phyloP scores from a whole-genome alignment of 2,797 vertebrate genomes.

The Typhlichthys subterraneus region DNA sequence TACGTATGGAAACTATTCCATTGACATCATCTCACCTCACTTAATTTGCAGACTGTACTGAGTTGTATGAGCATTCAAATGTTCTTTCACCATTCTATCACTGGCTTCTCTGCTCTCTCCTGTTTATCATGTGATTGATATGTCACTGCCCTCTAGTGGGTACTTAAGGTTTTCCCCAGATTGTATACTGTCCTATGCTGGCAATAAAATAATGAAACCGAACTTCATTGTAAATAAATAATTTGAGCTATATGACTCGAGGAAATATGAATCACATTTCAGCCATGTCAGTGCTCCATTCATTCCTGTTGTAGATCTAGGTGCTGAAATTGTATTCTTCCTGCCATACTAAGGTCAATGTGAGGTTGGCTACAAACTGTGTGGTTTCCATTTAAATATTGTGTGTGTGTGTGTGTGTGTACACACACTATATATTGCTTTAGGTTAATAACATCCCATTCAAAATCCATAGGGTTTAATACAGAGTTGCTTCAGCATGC shows the following conservation, averaged over 20 bases:
- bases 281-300: conserved; percentile 2
- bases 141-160: conserved; percentile 23
- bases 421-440: too few species aligned
- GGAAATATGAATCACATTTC: conserved; percentile 30
- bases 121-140: neutral
- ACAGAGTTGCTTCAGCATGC: too few species aligned
- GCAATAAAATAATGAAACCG: too few species aligned
- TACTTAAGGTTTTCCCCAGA: neutral
- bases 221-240: neutral
- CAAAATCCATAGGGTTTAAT: too few species aligned
- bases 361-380: conserved; percentile 24
- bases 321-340: conserved; percentile 11
- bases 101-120: neutral
- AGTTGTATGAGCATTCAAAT: too few species aligned
- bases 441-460: too few species aligned
- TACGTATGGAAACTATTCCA: conserved; percentile 16
- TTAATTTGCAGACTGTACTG: neutral
- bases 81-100: too few species aligned
- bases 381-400: neutral
- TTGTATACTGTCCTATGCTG: neutral
- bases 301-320: neutral
- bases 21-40: neutral
- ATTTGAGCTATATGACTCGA: conserved; percentile 3
- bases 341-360: neutral
- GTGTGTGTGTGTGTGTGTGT: too few species aligned